phyloP scores from a whole-genome alignment of 2,888 invertebrate species.

The Eupithecia abbreviata region DNA sequence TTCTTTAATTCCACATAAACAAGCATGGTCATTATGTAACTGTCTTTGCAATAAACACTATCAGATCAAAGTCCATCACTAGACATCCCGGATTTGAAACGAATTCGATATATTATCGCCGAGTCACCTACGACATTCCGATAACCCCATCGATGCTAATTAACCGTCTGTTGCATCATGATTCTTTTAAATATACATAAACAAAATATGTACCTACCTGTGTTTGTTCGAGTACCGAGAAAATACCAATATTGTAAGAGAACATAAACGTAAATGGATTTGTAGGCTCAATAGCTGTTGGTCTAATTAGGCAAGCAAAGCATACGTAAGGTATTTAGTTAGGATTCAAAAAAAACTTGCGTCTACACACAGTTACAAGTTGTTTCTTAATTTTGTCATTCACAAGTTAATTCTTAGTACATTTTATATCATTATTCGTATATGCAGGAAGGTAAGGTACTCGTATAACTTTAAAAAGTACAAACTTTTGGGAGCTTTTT shows the following conservation, averaged over 20 bases:
- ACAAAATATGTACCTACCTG: not conserved
- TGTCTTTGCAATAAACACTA: constrained; percentile 9
- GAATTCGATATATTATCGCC: constrained; percentile 33
- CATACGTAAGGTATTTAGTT: too few relatives aligned
- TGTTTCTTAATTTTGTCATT: too few relatives aligned
- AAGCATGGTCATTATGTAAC: not conserved
- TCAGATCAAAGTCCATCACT: constrained; percentile 40
- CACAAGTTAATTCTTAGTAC: too few relatives aligned
- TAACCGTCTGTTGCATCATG: constrained; percentile 34
- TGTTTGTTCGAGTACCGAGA: not conserved
- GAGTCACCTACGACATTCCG: constrained; percentile 42
- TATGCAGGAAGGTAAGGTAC: too few relatives aligned
- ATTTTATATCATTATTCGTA: too few relatives aligned
- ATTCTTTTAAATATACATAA: not conserved
- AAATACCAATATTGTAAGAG: not conserved
- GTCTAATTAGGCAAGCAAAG: too few relatives aligned
- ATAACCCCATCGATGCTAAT: constrained; percentile 19
- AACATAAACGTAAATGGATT: not conserved
- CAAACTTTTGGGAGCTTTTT: too few relatives aligned
- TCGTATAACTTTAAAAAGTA: too few relatives aligned
- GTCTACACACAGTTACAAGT: too few relatives aligned
- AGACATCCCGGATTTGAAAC: constrained; percentile 39
- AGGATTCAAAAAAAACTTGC: too few relatives aligned
- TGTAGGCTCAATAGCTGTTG: too few relatives aligned
- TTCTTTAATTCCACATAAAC: not conserved